Evolutionary conservation across 2,113 vertebrate species (phyloP), one percentile per base, ranked within the genome.

Genomic region (Melanotaenia duboulayi): DNA sequence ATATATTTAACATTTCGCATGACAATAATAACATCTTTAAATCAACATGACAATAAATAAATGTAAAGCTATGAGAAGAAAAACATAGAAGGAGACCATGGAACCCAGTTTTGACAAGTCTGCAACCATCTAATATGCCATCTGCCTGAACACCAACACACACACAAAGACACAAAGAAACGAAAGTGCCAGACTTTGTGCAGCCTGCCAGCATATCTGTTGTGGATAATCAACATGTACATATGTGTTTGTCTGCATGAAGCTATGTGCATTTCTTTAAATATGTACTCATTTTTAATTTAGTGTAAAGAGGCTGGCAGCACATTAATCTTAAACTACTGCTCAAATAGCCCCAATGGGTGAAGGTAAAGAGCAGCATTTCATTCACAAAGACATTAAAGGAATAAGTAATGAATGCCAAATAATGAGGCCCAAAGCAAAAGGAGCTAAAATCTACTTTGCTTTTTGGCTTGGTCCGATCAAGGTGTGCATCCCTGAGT

Each of bases 91-190:
- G 24, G 57, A 70, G 56, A 48, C n/a, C 22, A 19, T 48, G 68
- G 44, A 76, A 74, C 46, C 44, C 35, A 24, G 52, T 69, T 61
- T 83, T 67, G 67, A 85, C 61, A 65, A 61, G 76, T 67, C 73
- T 86, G 74, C 68, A 54, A 52, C 76, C 80, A 73, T 85, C 79
- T 87, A 85, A 91, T 87, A 80, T 81, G 68, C 91, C 92, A 92
- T 93, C 89, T 93, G 91, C 72, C 83, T 67, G 48, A 64, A 87
- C 40, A 54, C 51, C 8, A 35, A 14, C 50, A 71, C 67, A 71
- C 67, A 68, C 56, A 50, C 48, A 78, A 39, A 76, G 37, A 74
- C 67, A 74, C 48, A 44, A 52, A 40, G 46, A 63, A 55, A 4
- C 19, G 54, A 22, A 40, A 57, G 64, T 63, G 70, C 83, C 85